Base-by-base conservation (phyloP, 1,140 invertebrate genomes). In the Rhagoletis zephyria region DNA sequence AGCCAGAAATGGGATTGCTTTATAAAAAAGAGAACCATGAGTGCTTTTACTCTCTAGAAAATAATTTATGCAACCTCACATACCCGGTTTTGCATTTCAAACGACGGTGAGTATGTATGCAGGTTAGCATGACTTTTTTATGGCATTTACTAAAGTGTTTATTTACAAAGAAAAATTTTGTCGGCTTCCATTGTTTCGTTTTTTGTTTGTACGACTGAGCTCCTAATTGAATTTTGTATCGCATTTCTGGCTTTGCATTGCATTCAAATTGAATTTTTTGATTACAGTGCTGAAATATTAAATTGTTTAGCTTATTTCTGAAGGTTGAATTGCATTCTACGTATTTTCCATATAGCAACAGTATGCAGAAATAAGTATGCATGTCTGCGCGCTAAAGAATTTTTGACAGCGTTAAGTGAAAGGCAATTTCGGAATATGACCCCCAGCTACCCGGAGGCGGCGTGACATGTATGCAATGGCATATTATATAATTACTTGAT, bases 181-280 rank as follows among this genome's bases (percentile, higher is more conserved):
- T 81, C 74, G 48, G 74, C 48, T 14, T 59, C 42, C 56, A 56
- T 81, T 81, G 74, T 81, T 81, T 51, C 51, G 19, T 56, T 81
- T 48, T 67, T 67, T 67, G 64, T 1, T 63, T 14, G 16, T 67
- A 30, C 30, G 30, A 30, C 30, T 67, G 3, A 67, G 2, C 7
- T 51, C 16, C 5, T 56, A 81, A 81, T 81, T 81, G n/a, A 56
- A 56, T 81, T 63, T 16, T 14, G 61, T 63, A 14, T 9, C 61
- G 61, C 12, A 63, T 63, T 63, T 63, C 4, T 63, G 61, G n/a
- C 4, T 56, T 81, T 56, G 45, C 6, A 59, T 56, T 56, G 74
- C 48, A 81, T 81, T 81, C 16, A 67, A 67, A 67, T 67, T 67
- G n/a, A 19, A 30, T 67, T 12, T 56, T 51, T 81, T 81, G 74